Base-by-base conservation (phyloP, 2,113 vertebrate genomes). In the Bubo scandiacus region DNA sequence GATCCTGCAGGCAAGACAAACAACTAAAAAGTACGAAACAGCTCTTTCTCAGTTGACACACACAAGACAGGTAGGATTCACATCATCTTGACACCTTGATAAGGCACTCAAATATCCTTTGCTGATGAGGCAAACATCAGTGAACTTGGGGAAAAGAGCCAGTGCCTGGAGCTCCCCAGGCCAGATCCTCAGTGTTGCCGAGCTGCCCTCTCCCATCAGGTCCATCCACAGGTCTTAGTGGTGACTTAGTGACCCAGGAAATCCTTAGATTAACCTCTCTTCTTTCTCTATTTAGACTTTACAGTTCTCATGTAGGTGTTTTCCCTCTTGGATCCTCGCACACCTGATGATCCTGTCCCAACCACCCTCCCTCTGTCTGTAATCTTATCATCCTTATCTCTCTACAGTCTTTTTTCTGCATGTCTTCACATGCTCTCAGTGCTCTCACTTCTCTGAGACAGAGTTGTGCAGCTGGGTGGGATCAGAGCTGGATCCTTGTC, bases 351-450 rank as follows among this genome's bases (percentile, higher is more conserved):
- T 75, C 38, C 4, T 62, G 7, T 67, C 83, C 38, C 42, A 88
- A 21, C 1, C 11, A 54, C 15, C 6, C 18, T 66, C 17, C 15
- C 12, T n/a, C 30, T 45, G 10, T 36, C 59, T 36, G 34, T 42
- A 47, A 43, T 38, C 27, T 32, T 55, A 65, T 10, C 17, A 62
- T 42, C 23, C 36, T 72, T 62, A 27, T 13, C 57, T 63, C n/a
- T 83, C 49, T 25, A 10, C 43, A 49, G 59, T 20, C 2, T 43
- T 87, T 20, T 57, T 70, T 80, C 77, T 80, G 43, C 32, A 67
- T 3, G 0, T 29, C 26, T 40, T 73, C 2, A 1, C 8, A 70
- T 15, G 2, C 1, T 77, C 9, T 61, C 47, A 16, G 15, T 1
- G 2, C 13, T 87, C 13, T n/a, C 23, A 22, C 8, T 65, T 81